A percentile compares a stretch with the other conserved stretches of the same genome.
Conservation (phyloP, 2,888 invertebrate genomes). For the Blastobasis lacticolella region DNA sequence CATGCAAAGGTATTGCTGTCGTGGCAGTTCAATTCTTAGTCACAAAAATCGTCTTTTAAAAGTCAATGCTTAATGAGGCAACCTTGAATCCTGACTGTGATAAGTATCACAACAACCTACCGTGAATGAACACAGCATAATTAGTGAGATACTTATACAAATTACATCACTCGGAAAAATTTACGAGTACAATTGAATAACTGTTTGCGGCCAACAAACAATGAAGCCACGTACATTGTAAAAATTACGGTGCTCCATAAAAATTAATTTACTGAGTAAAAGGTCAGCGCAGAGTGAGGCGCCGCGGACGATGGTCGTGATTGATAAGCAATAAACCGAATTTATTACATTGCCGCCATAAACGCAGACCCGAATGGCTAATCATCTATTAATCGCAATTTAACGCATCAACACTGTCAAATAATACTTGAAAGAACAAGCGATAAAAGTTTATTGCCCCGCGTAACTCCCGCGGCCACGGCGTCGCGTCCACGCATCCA, state of each 20-base stretch:
- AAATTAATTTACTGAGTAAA: slow-evolving; percentile 3
- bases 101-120: no score
- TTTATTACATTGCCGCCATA: slow-evolving; percentile 61
- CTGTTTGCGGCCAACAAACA: no score
- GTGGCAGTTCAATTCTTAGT: no score
- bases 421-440: slow-evolving; percentile 61
- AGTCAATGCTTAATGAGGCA: no score
- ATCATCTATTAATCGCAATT: slow-evolving; percentile 67
- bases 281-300: slow-evolving; percentile 1
- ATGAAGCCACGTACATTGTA: neutral
- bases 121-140: no score
- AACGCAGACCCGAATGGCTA: slow-evolving; percentile 55
- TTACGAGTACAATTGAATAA: no score
- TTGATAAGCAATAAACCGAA: slow-evolving; percentile 64
- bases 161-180: no score
- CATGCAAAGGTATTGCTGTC: no score
- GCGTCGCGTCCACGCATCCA: slow-evolving; percentile 1
- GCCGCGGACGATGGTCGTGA: slow-evolving; percentile 25
- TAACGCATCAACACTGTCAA: slow-evolving; percentile 64
- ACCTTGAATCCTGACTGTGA: no score
- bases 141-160: no score
- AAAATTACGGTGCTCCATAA: slow-evolving; percentile 1
- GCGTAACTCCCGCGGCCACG: neutral
- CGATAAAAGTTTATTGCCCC: slow-evolving; percentile 52
- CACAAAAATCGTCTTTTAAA: no score